Evolutionary conservation across 2,888 invertebrate species (phyloP).

Genomic region (Drosophila melanosoma): DNA sequence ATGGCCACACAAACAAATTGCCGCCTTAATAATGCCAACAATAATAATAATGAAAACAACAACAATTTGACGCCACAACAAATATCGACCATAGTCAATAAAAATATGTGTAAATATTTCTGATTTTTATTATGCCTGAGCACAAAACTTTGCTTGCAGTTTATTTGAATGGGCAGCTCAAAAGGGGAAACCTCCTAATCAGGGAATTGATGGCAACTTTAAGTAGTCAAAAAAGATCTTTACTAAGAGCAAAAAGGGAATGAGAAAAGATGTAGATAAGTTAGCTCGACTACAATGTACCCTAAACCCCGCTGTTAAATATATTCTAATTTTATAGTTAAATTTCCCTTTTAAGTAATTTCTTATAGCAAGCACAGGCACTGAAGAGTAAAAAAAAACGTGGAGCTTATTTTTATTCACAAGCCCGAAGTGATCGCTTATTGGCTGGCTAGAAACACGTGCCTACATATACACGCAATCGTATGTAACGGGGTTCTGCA

Average conservation of each 20-base stretch:
- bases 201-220: background rate
- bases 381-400: too few species aligned
- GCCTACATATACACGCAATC: too few species aligned
- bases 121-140: constrained; percentile 34
- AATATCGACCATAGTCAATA: constrained; percentile 45
- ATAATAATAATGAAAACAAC: constrained; percentile 42
- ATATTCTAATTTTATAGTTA: too few species aligned
- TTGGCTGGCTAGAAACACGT: too few species aligned
- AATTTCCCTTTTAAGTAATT: too few species aligned
- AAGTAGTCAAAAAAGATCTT: background rate
- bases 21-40: constrained; percentile 72
- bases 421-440: too few species aligned
- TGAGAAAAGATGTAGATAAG: background rate
- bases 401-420: too few species aligned
- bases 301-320: too few species aligned
- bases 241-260: background rate
- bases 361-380: too few species aligned
- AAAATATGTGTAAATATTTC: constrained; percentile 43
- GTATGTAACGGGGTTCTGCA: too few species aligned
- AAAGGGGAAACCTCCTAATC: background rate
- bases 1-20: constrained; percentile 63
- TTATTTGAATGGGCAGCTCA: background rate
- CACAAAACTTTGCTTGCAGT: constrained; percentile 29
- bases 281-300: too few species aligned
- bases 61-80: constrained; percentile 12